Percentiles rank a stretch among this genome's conserved stretches.
phyloP scores from a whole-genome alignment of 2,888 invertebrate species.

The Sipha maydis region DNA sequence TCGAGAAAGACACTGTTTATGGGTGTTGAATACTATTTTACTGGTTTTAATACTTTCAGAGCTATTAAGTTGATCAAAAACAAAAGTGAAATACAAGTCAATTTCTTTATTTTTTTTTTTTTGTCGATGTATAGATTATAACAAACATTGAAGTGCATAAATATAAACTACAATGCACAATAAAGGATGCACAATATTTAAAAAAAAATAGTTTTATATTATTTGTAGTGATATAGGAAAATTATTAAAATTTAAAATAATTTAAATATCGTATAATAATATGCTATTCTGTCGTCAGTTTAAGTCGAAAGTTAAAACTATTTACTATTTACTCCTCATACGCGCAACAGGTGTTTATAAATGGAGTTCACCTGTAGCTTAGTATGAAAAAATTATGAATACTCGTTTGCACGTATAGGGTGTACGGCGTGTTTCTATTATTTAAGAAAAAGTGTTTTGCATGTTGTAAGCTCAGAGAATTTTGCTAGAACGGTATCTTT shows the following conservation, averaged over 20 bases:
- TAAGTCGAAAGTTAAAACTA: background rate
- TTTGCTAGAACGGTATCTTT: constrained; percentile 1
- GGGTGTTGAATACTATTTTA: background rate
- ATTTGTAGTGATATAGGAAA: no score
- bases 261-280: background rate
- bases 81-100: background rate
- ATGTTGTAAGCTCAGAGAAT: background rate
- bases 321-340: background rate
- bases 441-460: background rate
- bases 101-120: no score
- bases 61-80: background rate
- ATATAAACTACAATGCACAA: background rate
- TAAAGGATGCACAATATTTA: no score
- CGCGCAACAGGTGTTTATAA: constrained; percentile 9
- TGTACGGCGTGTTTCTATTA: background rate
- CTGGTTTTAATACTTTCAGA: background rate
- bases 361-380: constrained; percentile 31
- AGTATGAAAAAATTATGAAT: background rate
- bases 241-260: background rate
- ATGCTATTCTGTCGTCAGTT: background rate
- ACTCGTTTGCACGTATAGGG: background rate
- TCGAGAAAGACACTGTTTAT: background rate
- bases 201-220: no score
- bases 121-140: background rate
- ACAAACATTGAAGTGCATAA: background rate